Evolutionary conservation across 1,140 invertebrate genomes (phyloP), one percentile per base, ranked within the genome.

Genomic region (Papilio aristodemus): DNA sequence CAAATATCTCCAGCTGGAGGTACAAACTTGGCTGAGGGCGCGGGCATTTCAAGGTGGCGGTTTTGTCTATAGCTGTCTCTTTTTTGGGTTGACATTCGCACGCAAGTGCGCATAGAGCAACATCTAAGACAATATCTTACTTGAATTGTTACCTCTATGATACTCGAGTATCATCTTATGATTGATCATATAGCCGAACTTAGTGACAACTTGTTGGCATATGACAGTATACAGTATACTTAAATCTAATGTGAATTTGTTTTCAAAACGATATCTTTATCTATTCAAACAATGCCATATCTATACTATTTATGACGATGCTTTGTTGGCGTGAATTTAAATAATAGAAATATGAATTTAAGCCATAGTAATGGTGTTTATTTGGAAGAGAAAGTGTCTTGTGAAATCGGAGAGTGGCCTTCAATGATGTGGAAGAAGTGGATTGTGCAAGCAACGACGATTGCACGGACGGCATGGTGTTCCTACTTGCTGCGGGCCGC

Each of bases 361-460:
- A 78, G 58, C 64, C 75, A 69, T 67, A 50, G 78, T 72, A 71
- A 67, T 68, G 54, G 67, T 76, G 76, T 78, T 75, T 74, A 71
- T 80, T 78, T 81, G 73, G 79, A 87, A 83, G 89, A 91, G 89
- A 91, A 91, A 91, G 89, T 91, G 80, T 87, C 84, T 75, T 85
- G 86, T 85, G 87, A 91, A 87, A 87, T 86, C 82, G 70, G 76
- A 83, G 80, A 84, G 80, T 89, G 75, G 84, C 86, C 86, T 91
- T 90, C 85, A 87, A 87, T 90, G 87, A 91, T 89, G 87, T 91
- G 89, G 89, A 91, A 89, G 85, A 89, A 85, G 86, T 88, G 84
- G 84, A 88, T 89, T 89, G 87, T 87, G 87, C 89, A 89, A 91
- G 85, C 80, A 72, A 77, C 73, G 74, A 73, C 76, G 76, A 72